These are phyloP conservation scores for Onychorhynchus coronatus DNA, from an alignment of 2,113 vertebrate species.

Conservation along the genomic window DNA sequence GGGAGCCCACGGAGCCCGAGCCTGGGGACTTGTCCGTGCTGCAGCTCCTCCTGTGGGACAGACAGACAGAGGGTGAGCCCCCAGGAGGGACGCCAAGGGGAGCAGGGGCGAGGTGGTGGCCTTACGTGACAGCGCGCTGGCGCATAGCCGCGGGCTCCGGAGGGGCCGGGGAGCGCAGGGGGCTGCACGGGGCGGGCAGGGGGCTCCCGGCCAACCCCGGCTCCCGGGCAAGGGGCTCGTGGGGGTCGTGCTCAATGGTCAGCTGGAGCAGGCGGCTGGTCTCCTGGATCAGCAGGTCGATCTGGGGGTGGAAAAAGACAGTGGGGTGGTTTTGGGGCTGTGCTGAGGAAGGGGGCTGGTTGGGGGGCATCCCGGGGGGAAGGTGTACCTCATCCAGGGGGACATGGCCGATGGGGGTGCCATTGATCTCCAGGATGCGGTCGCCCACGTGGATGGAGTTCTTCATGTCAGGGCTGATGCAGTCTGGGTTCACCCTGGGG, in stretches of 20 bases:
- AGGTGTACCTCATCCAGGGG: slow-evolving; percentile 87
- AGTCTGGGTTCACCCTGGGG: slow-evolving; percentile 83
- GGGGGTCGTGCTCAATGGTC: slow-evolving; percentile 93
- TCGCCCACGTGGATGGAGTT: slow-evolving; percentile 96
- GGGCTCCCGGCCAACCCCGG: slow-evolving; percentile 68
- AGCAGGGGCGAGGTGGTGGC: background rate
- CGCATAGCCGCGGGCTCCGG: slow-evolving; percentile 63
- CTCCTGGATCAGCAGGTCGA: slow-evolving; percentile 94
- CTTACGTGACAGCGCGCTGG: slow-evolving; percentile 78
- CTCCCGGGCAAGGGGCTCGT: slow-evolving; percentile 71
- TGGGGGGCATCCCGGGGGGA: fast-evolving
- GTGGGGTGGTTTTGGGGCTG: background rate
- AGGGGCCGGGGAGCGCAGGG: slow-evolving; percentile 71
- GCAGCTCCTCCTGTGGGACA: slow-evolving; percentile 81
- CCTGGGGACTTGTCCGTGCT: slow-evolving; percentile 93
- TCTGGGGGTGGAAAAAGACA: slow-evolving; percentile 67
- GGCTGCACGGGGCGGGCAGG: slow-evolving; percentile 63
- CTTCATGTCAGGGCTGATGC: slow-evolving; percentile 96
- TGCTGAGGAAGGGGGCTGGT: fast-evolving
- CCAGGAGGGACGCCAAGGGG: fast-evolving
- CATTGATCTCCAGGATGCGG: slow-evolving; percentile 95
- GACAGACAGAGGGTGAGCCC: background rate
- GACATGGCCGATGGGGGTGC: slow-evolving; percentile 91
- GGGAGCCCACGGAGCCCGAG: slow-evolving; percentile 81
- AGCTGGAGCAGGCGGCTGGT: slow-evolving; percentile 93